Evolutionary conservation across 2,888 invertebrate species (phyloP).

Genomic region (Dyspetes luteomarginatus): DNA sequence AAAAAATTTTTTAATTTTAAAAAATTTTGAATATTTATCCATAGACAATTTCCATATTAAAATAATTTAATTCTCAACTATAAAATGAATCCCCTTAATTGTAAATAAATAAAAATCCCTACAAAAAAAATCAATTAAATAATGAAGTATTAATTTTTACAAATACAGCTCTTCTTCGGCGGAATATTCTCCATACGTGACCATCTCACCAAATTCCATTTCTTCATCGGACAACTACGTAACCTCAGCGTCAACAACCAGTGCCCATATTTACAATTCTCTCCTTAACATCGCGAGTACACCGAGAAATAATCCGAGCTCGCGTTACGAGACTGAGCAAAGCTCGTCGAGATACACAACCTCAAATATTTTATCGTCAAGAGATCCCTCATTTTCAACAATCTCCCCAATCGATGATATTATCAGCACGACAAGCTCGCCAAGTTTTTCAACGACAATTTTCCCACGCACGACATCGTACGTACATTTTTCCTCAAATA

Average conservation of each 20-base stretch:
- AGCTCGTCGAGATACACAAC: slow-evolving; percentile 60
- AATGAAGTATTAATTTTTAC: too few species aligned
- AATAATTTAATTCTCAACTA: too few species aligned
- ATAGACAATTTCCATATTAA: too few species aligned
- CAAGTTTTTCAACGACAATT: slow-evolving; percentile 70
- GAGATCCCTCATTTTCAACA: slow-evolving; percentile 76
- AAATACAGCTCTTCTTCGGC: slow-evolving; percentile 66
- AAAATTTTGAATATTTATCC: background rate
- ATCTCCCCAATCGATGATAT: slow-evolving; percentile 75
- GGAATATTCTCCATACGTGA: slow-evolving; percentile 74
- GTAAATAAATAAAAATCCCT: too few species aligned
- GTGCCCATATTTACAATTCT: slow-evolving; percentile 78
- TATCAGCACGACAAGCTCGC: slow-evolving; percentile 77
- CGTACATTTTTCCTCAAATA: slow-evolving; percentile 65
- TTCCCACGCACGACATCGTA: slow-evolving; percentile 66
- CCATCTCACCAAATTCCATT: slow-evolving; percentile 79
- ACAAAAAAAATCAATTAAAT: too few species aligned
- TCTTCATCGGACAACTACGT: slow-evolving; percentile 80
- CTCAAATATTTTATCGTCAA: slow-evolving; percentile 57
- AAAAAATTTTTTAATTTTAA: background rate
- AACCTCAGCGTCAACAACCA: slow-evolving; percentile 80
- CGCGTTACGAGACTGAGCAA: slow-evolving; percentile 51
- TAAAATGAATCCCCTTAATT: too few species aligned
- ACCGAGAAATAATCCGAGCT: slow-evolving; percentile 38
- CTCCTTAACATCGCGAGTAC: slow-evolving; percentile 65